A percentile compares a stretch with the other conserved stretches of the same genome.
These are phyloP conservation scores for Gymnocypris eckloni DNA, from an alignment of 2,797 vertebrate species.

Conservation along the genomic window DNA sequence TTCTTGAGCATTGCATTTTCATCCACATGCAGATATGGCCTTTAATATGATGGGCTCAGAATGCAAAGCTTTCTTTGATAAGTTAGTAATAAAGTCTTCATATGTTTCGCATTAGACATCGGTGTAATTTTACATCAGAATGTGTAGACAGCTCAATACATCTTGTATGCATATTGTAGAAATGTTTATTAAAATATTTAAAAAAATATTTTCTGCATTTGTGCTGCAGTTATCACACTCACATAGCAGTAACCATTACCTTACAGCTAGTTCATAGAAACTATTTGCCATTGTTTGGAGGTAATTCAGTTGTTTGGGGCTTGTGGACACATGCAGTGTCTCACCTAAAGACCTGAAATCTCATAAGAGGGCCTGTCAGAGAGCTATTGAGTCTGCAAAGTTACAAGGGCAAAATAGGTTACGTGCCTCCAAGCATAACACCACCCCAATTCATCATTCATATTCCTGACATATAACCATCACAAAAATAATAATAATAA, in stretches of 20 bases:
- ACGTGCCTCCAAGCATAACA: conserved; percentile 65
- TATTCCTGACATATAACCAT: conserved; percentile 63
- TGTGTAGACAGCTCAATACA: background rate
- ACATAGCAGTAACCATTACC: background rate
- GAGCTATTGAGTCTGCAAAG: conserved; percentile 73
- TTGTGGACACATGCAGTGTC: conserved; percentile 56
- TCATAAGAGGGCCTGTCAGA: conserved; percentile 67
- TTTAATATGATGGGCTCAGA: background rate
- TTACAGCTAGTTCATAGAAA: background rate
- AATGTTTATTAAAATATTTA: background rate
- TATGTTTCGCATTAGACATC: background rate
- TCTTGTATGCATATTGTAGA: background rate
- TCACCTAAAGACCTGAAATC: conserved; percentile 67
- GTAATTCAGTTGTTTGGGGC: conserved; percentile 39
- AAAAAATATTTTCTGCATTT: background rate
- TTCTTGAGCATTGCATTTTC: conserved; percentile 7
- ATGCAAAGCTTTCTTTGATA: background rate
- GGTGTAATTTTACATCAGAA: background rate
- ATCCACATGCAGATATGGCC: background rate
- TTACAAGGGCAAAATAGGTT: conserved; percentile 68
- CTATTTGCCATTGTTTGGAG: conserved; percentile 39
- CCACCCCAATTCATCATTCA: conserved; percentile 66
- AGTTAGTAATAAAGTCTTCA: background rate
- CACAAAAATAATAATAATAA: conserved; percentile 48
- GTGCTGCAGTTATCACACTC: background rate